Conservation (phyloP, 2,113 vertebrate genomes). For the Saimiri boliviensis region DNA sequence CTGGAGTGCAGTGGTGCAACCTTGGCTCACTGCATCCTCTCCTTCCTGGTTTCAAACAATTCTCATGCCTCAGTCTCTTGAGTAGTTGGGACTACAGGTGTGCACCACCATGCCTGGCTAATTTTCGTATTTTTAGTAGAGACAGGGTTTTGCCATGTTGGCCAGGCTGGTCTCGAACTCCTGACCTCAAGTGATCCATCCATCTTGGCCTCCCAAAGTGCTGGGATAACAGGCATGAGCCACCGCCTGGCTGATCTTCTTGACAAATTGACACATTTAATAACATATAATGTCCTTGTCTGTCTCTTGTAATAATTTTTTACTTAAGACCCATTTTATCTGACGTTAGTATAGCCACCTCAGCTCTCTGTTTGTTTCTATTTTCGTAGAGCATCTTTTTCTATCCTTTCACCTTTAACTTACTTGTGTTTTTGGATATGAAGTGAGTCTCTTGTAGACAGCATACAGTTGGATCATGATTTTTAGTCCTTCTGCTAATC, state of each 20-base stretch:
- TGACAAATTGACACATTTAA: not conserved
- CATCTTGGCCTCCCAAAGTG: too few relatives aligned
- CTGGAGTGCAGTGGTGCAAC: too few relatives aligned
- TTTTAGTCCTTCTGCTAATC: not conserved
- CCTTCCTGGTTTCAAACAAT: too few relatives aligned
- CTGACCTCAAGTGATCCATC: too few relatives aligned
- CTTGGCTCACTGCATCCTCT: too few relatives aligned
- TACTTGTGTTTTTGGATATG: not conserved
- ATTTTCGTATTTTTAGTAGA: too few relatives aligned
- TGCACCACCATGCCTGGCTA: too few relatives aligned
- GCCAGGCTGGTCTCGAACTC: too few relatives aligned
- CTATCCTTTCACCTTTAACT: not conserved
- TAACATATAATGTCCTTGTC: not conserved
- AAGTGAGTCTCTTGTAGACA: not conserved
- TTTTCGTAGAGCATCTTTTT: not conserved
- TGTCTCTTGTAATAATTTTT: not conserved
- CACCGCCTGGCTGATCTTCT: not conserved
- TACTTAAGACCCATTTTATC: not conserved
- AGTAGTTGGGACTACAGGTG: too few relatives aligned
- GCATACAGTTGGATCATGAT: not conserved
- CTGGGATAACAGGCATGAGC: too few relatives aligned
- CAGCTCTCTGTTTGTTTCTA: not conserved
- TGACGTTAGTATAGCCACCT: not conserved
- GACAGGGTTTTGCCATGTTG: too few relatives aligned
- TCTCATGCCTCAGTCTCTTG: too few relatives aligned